Percentiles rank a stretch among this genome's conserved stretches.
Evolutionary conservation across 2,888 invertebrate species (phyloP).

Genomic region (Mythimna vitellina): DNA sequence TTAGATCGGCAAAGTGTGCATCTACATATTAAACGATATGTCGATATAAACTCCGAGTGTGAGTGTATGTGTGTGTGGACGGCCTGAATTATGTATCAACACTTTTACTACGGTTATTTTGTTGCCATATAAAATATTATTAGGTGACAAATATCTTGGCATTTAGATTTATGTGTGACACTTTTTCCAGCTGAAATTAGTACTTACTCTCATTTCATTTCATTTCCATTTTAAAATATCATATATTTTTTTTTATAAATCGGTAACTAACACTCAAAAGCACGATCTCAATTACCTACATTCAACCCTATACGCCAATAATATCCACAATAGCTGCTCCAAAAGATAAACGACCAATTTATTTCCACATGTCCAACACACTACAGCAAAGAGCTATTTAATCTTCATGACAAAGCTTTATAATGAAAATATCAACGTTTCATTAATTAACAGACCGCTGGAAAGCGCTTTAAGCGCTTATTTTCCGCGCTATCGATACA

Average conservation of each 20-base stretch:
- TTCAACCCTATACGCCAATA: constrained; percentile 2
- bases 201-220: no score
- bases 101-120: constrained; percentile 41
- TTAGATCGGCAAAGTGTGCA: constrained; percentile 45
- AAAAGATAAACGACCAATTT: constrained; percentile 38
- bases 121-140: constrained; percentile 34
- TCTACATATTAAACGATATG: constrained; percentile 53
- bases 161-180: constrained; percentile 8
- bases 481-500: constrained; percentile 60
- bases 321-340: constrained; percentile 6
- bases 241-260: neutral
- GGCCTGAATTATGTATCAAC: constrained; percentile 30
- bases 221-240: neutral
- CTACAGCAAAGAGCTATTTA: constrained; percentile 47
- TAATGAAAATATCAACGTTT: constrained; percentile 56
- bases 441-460: constrained; percentile 50
- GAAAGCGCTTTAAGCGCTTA: constrained; percentile 51
- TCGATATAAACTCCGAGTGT: constrained; percentile 38
- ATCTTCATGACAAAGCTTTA: constrained; percentile 45
- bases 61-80: constrained; percentile 8
- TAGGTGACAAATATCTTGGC: constrained; percentile 21
- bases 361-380: constrained; percentile 43
- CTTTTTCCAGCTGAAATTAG: constrained; percentile 5
- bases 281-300: constrained; percentile 4
- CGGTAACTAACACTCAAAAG: neutral